Base-by-base conservation (phyloP, 2,888 invertebrate genomes). In the Latrodectus hesperus region DNA sequence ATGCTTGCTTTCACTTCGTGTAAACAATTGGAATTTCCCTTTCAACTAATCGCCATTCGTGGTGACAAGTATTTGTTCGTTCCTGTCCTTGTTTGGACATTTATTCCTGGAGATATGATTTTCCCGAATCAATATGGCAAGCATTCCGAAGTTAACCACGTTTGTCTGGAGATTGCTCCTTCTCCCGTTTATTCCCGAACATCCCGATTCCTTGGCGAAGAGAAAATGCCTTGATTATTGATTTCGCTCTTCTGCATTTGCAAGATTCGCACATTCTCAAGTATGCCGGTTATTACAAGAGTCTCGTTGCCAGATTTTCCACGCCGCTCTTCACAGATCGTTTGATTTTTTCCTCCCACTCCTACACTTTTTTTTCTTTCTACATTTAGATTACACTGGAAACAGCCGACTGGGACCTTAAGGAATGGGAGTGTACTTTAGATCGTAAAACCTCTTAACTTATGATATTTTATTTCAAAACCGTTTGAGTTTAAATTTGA, bases 211-310 rank as follows among this genome's bases (percentile, higher is more conserved):
- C 65, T 51, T 68, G 16, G 51, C 22, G 60, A 60, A 60, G 60
- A 70, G 65, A 67, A 60, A 26, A 70, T 17, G 81, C 65, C 80
- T 52, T 80, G 72, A 80, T 80, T 81, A 81, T 81, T 81, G 81
- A 81, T 81, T 81, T 67, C 65, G 72, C 73, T 51, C 76, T 26
- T 38, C 72, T 72, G 22, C 55, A 49, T 60, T 68, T 49, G 72
- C 80, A 73, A 81, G 81, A 38, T 80, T 81, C 55, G 81, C 73
- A 81, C 67, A 60, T 76, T 52, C 68, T 11, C n/a, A 22, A 51
- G 67, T 38, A 51, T 22, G 14, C 53, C 10, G 71, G 80, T 38
- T 73, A 81, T 81, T 72, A 81, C 73, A 26, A 68, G 67, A 26
- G 26, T 16, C 60, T 51, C 72, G 60, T 71, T 71, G 52, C 52